Evolutionary conservation across 2,888 invertebrate species (phyloP).

Genomic region (Drosophila subquinaria): DNA sequence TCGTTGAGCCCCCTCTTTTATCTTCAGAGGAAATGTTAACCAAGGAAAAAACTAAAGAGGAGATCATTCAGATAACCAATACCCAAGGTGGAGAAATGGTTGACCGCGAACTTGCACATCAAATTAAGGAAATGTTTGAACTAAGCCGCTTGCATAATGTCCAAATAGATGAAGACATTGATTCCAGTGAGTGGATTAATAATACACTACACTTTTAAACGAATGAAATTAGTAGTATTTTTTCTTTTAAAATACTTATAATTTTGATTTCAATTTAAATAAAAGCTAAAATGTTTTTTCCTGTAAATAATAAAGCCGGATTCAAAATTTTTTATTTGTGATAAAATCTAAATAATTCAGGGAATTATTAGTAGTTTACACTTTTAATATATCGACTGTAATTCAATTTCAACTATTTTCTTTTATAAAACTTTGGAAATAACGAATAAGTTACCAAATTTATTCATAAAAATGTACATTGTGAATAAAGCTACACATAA

Average conservation of each 20-base stretch:
- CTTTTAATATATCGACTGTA: too few species aligned
- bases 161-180: conserved; percentile 69
- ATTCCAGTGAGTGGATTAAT: conserved; percentile 31
- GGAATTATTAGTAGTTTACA: neutral
- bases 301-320: neutral
- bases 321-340: neutral
- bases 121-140: conserved; percentile 80
- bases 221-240: neutral
- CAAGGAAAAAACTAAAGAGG: conserved; percentile 31
- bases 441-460: too few species aligned
- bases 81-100: conserved; percentile 79
- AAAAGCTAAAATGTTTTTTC: neutral
- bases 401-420: too few species aligned
- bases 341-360: too few species aligned
- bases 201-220: neutral
- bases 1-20: conserved; percentile 67
- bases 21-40: conserved; percentile 60
- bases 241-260: neutral
- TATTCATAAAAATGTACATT: too few species aligned
- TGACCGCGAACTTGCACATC: conserved; percentile 81
- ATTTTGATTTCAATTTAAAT: neutral
- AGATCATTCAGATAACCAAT: conserved; percentile 49
- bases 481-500: too few species aligned
- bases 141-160: conserved; percentile 64
- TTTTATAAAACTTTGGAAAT: too few species aligned